Evolutionary conservation across 2,113 vertebrate species (phyloP).

Genomic region (Struthio camelus): DNA sequence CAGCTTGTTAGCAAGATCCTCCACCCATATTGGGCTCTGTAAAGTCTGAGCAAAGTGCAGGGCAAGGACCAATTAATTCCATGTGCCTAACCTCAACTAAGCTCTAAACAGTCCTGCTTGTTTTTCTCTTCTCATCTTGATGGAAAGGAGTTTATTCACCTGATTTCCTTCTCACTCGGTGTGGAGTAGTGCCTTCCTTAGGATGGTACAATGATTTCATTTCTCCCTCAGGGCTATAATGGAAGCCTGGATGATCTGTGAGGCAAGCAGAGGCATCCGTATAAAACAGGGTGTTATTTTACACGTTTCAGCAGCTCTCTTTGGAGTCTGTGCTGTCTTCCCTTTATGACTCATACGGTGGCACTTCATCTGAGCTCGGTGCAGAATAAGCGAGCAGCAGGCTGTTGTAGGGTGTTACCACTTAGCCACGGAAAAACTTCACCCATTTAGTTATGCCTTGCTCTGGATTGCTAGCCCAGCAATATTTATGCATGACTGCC

Average conservation of each 20-base stretch:
- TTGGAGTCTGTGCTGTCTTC: neutral
- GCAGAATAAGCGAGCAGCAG: neutral
- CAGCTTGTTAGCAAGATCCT: neutral
- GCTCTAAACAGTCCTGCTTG: neutral
- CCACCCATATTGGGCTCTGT: neutral
- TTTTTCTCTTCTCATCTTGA: neutral
- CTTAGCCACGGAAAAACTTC: neutral
- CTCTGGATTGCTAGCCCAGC: neutral
- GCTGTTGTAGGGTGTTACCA: neutral
- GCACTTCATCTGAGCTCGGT: neutral
- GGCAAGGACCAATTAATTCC: neutral
- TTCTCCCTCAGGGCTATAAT: slow-evolving; percentile 85
- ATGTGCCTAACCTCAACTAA: neutral
- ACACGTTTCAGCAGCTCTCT: neutral
- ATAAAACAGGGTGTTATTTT: neutral
- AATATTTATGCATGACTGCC: neutral
- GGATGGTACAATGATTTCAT: slow-evolving; percentile 73
- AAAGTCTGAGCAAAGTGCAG: neutral
- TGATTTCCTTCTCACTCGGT: slow-evolving; percentile 89
- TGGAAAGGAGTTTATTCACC: slow-evolving; percentile 72
- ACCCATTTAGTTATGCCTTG: neutral
- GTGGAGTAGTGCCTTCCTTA: slow-evolving; percentile 82
- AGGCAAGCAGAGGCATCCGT: neutral
- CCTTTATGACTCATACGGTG: neutral
- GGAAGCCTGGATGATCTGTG: slow-evolving; percentile 93